Base-by-base conservation (phyloP, 2,797 vertebrate genomes). In the Sparus aurata region DNA sequence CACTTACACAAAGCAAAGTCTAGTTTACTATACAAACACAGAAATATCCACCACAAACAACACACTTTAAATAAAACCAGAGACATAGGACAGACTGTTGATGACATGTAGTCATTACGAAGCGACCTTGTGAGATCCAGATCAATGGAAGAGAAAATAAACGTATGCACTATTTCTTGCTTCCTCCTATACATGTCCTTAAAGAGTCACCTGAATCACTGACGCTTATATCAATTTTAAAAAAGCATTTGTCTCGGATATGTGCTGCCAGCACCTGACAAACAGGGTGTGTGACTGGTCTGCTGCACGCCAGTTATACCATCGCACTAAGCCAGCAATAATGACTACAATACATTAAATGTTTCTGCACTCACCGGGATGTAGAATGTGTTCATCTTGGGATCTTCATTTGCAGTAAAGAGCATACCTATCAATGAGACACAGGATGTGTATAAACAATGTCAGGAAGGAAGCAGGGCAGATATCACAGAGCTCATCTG, bases 351-450 rank as follows among this genome's bases (percentile, higher is more conserved):
- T n/a, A n/a, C n/a, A n/a, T n/a, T n/a, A n/a, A 69, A 76, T 1
- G 34, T 2, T 6, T 73, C 9, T 52, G 17, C 15, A 96, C 98
- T 97, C 94, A 99, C 98, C 43, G 98, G 98, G 77, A 99, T 96
- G 84, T 99, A 99, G 90, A 98, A 99, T 20, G 97, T 98, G 91
- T 95, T 98, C 98, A 99, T 99, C 95, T 98, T 99, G 65, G 98
- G 97, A 52, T 97, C 95, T 94, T 99, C 98, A 20, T 96, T 99
- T 88, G 97, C 98, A n/a, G 97, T 98, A 84, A 99, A 97, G 11
- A 99, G 94, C 98, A 99, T 98, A 89, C 98, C 98, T 99, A 88
- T 50, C 58, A 52, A 75, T 20, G 20, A 71, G 9, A 84, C 12
- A 79, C 10, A 77, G 30, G 8, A 68, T 68, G 41, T 20, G 69